These are phyloP conservation scores for Xenopus tropicalis DNA, from an alignment of 2,113 vertebrate genomes.

Conservation along the genomic window DNA sequence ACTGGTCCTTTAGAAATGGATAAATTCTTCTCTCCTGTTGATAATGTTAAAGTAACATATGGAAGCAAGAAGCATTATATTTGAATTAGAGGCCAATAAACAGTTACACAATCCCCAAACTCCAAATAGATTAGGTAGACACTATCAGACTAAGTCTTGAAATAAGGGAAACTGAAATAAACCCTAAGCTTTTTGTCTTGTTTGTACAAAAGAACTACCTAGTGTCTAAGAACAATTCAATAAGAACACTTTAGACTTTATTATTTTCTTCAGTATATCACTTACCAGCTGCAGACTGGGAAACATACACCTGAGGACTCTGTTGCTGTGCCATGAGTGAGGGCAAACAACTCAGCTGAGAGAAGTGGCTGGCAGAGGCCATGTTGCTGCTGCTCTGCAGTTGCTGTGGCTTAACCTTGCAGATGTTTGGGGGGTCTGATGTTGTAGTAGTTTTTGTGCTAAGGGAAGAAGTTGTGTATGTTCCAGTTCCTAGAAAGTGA, in stretches of 20 bases:
- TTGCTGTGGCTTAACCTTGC: slow-evolving; percentile 97
- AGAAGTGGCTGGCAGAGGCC: slow-evolving; percentile 84
- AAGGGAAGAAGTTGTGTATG: slow-evolving; percentile 92
- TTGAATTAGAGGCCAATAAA: too few relatives aligned
- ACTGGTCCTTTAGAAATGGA: too few relatives aligned
- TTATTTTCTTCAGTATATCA: not conserved
- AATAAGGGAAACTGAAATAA: too few relatives aligned
- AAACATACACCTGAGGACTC: slow-evolving; percentile 93
- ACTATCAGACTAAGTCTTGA: too few relatives aligned
- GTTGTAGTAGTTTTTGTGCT: slow-evolving; percentile 92
- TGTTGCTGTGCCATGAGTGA: slow-evolving; percentile 92
- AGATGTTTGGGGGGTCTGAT: slow-evolving; percentile 96
- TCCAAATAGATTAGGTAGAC: too few relatives aligned
- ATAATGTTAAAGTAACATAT: too few relatives aligned
- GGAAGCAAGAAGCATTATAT: too few relatives aligned
- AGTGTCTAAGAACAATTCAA: too few relatives aligned
- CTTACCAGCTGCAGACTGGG: slow-evolving; percentile 96
- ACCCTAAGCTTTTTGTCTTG: too few relatives aligned
- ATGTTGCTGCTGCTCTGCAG: slow-evolving; percentile 80
- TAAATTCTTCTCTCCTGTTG: too few relatives aligned
- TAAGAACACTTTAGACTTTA: not conserved
- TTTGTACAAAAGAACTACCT: too few relatives aligned
- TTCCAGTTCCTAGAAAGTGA: slow-evolving; percentile 77
- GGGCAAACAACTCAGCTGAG: slow-evolving; percentile 90
- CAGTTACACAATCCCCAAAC: too few relatives aligned